These are phyloP conservation scores for Orchestia grillus DNA, from an alignment of 1,140 invertebrate species.

Conservation along the genomic window DNA sequence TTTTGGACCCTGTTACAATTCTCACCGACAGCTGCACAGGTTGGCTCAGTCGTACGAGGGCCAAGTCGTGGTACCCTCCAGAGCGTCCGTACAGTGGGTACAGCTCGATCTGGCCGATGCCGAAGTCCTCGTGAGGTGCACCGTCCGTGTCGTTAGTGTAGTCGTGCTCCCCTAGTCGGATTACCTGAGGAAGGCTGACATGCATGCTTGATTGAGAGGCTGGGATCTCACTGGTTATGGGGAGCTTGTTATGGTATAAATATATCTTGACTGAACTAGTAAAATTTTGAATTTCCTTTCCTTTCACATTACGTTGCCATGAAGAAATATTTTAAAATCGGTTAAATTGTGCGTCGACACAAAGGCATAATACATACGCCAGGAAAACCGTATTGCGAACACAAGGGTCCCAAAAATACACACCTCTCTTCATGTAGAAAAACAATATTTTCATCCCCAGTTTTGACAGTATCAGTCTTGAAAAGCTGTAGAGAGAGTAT, in stretches of 20 bases:
- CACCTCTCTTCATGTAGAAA: too few species aligned
- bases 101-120: not conserved
- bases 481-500: too few species aligned
- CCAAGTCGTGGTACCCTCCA: slow-evolving; percentile 43
- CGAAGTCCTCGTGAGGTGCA: slow-evolving; percentile 28
- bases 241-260: not conserved
- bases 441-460: too few species aligned
- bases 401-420: too few species aligned
- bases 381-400: too few species aligned
- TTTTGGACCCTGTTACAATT: not conserved
- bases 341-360: too few species aligned
- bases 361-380: too few species aligned
- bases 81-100: not conserved
- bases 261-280: not conserved
- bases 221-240: not conserved
- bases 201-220: not conserved
- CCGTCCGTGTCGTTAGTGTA: slow-evolving; percentile 17
- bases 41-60: not conserved
- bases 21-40: not conserved
- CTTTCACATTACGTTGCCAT: too few species aligned
- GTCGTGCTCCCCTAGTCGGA: slow-evolving; percentile 53
- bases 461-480: too few species aligned
- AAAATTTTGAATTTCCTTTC: too few species aligned
- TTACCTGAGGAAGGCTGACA: slow-evolving; percentile 25
- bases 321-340: too few species aligned